Percentiles rank a stretch among this genome's conserved stretches.
phyloP scores from a whole-genome alignment of 2,113 vertebrate genomes.

The Sakesphorus luctuosus region DNA sequence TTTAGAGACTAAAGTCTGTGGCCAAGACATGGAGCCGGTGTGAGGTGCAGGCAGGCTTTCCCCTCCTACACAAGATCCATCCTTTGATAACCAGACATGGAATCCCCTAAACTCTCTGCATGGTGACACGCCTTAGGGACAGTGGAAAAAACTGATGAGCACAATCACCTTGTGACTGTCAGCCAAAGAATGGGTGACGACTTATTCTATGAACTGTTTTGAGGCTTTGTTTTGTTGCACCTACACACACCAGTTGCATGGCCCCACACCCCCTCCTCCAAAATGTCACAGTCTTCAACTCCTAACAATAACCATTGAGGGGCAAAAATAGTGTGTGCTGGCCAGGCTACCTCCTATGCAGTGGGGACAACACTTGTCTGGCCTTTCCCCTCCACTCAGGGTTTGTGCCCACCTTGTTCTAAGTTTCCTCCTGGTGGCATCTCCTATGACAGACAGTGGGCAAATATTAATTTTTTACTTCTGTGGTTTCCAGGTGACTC shows the following conservation, averaged over 20 bases:
- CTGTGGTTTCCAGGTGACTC: slow-evolving; percentile 59
- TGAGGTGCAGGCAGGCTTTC: slow-evolving; percentile 43
- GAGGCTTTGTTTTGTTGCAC: slow-evolving; percentile 19
- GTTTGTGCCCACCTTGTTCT: neutral
- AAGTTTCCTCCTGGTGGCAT: neutral
- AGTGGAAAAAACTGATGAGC: slow-evolving; percentile 40
- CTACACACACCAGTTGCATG: neutral
- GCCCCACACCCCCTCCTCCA: neutral
- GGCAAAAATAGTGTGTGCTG: neutral
- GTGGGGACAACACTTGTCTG: neutral
- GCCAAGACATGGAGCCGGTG: neutral
- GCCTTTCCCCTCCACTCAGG: neutral
- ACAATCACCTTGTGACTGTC: neutral
- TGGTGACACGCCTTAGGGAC: neutral
- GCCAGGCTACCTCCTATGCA: neutral
- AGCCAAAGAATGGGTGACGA: neutral
- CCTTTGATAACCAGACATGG: slow-evolving; percentile 14
- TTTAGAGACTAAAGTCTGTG: neutral
- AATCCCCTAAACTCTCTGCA: slow-evolving; percentile 49
- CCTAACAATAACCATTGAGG: neutral
- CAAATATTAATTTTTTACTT: neutral
- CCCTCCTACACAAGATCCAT: slow-evolving; percentile 55
- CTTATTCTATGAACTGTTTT: neutral
- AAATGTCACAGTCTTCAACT: slow-evolving; percentile 24
- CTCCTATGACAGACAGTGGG: neutral